These are phyloP conservation scores for Sinohyriopsis cumingii DNA, from an alignment of 2,888 invertebrate species.

Conservation along the genomic window DNA sequence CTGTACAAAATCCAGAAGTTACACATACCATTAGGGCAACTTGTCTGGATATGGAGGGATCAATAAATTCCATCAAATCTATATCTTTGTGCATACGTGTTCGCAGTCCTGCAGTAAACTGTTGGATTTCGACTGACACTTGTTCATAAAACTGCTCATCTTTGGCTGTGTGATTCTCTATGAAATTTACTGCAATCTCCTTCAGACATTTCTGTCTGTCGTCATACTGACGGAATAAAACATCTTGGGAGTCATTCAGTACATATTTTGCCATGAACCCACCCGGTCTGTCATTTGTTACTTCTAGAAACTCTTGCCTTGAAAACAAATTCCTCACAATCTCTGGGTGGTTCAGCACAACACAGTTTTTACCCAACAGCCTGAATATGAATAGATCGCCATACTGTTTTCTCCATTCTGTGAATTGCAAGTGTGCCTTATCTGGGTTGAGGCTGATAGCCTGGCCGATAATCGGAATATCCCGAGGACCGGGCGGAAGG, in stretches of 20 bases:
- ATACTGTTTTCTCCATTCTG: constrained; percentile 38
- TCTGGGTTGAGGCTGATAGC: constrained; percentile 33
- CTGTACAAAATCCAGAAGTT: background rate
- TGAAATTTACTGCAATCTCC: constrained; percentile 26
- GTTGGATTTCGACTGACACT: constrained; percentile 17
- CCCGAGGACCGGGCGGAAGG: constrained; percentile 42
- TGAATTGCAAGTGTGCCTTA: constrained; percentile 39
- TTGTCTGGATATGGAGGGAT: constrained; percentile 13
- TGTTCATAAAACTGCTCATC: constrained; percentile 25
- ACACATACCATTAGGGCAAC: constrained; percentile 25
- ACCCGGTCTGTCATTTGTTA: constrained; percentile 37
- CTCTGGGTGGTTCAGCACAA: constrained; percentile 41
- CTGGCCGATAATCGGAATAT: constrained; percentile 37
- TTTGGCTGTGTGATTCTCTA: constrained; percentile 14
- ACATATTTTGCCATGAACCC: constrained; percentile 45
- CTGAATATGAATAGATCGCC: constrained; percentile 44
- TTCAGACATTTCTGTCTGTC: constrained; percentile 35
- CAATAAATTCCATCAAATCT: constrained; percentile 22
- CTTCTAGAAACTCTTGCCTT: constrained; percentile 26
- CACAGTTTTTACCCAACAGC: constrained; percentile 35
- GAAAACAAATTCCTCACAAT: constrained; percentile 37
- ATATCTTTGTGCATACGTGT: constrained; percentile 16
- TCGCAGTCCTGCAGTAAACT: constrained; percentile 21
- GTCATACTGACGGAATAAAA: constrained; percentile 40
- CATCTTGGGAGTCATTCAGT: constrained; percentile 35